Conservation (phyloP, 1,140 invertebrate species). For the Tribolium madens region DNA sequence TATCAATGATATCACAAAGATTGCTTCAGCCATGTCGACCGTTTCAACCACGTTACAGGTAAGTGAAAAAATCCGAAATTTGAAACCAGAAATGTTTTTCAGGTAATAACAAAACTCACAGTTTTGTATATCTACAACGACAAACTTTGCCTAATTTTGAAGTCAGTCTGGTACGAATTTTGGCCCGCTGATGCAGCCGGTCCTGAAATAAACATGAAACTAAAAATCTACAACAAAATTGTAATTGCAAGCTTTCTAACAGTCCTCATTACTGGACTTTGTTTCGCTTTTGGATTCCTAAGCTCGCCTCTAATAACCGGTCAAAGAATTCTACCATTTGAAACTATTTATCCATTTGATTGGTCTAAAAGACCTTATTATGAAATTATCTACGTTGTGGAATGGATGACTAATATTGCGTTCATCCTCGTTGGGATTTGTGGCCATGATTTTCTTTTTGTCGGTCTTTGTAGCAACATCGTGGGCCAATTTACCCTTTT, state of each 20-base stretch:
- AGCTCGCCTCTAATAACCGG: background rate
- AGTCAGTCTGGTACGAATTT: background rate
- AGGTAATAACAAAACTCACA: background rate
- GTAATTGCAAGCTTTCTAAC: background rate
- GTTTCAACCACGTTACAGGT: slow-evolving; percentile 40
- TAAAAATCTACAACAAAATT: slow-evolving; percentile 1
- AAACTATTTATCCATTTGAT: slow-evolving; percentile 31
- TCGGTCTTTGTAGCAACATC: slow-evolving; percentile 27
- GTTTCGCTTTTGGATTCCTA: slow-evolving; percentile 4
- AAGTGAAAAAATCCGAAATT: background rate
- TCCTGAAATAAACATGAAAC: background rate
- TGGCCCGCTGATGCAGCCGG: background rate
- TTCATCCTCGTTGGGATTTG: slow-evolving; percentile 8
- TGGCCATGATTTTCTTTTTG: slow-evolving; percentile 40
- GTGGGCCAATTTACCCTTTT: slow-evolving; percentile 18
- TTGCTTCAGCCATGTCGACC: slow-evolving; percentile 9
- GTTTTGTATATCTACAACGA: slow-evolving; percentile 3
- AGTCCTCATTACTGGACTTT: background rate
- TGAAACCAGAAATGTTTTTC: background rate
- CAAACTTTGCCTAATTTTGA: background rate
- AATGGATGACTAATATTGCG: slow-evolving; percentile 14
- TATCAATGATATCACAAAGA: slow-evolving; percentile 6
- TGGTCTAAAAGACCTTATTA: slow-evolving; percentile 23
- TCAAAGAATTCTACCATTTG: slow-evolving; percentile 17
- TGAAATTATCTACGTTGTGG: slow-evolving; percentile 35